Base-by-base conservation (phyloP, 2,888 invertebrate species). In the Anthophora plumipes region DNA sequence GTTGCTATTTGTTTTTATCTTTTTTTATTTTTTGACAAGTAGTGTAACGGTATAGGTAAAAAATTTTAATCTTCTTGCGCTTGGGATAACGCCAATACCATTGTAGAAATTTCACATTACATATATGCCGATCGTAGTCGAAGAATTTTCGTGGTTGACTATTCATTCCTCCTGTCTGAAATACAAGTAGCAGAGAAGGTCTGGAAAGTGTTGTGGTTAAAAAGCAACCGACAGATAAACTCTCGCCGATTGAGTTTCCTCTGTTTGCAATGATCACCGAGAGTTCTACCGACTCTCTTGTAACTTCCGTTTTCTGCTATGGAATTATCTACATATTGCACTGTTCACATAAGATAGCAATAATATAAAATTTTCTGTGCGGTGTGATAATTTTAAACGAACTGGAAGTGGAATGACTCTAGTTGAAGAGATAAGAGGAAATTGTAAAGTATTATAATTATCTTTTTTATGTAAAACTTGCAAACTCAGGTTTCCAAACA, bases 191-290 rank as follows among this genome's bases (percentile, higher is more conserved):
- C 74, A 60, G 68, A 52, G 59, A 76, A 75, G 83, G 77, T 74
- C 82, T 79, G 85, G 85, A 87, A 87, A 88, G 85, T 85, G 82
- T 66, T 86, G 86, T 70, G 85, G 83, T 86, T 89, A 81, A 82
- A 83, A 80, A 78, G 82, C 77, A 82, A 76, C 74, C 76, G 69
- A 75, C 77, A 66, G 82, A 84, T 86, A 88, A 87, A 88, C 85
- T 89, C 90, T 89, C 89, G 83, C 82, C 87, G 75, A 85, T 89
- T 81, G 85, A 88, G 83, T 90, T 89, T 89, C 89, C 83, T 80
- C 67, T 73, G 67, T 61, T 54, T 17, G 74, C 74, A 77, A 61
- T 55, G 71, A 68, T 70, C 63, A 41, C 43, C 55, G n/a, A 55
- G 39, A 46, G 69, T 60, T 75, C 68, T 59, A n/a, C 74, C 22